These are phyloP conservation scores for Epinephelus malabaricus DNA, from an alignment of 2,797 vertebrate genomes.

Conservation along the genomic window DNA sequence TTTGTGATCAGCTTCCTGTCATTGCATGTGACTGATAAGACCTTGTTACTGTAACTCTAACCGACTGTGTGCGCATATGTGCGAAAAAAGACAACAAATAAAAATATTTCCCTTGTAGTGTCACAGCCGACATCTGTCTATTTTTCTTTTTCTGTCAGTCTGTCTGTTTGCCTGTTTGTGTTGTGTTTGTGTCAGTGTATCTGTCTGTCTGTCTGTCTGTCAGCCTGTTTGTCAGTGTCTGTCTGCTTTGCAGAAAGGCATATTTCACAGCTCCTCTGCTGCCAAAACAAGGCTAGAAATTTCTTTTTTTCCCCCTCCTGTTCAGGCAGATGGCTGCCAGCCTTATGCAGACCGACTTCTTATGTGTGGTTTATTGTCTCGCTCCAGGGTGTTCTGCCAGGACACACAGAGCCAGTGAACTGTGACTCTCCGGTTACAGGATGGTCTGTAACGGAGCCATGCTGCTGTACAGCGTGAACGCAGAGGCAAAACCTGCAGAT, in stretches of 20 bases:
- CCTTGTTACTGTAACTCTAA: constrained; percentile 34
- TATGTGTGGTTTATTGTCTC: constrained; percentile 22
- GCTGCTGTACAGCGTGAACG: background rate
- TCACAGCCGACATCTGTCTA: constrained; percentile 57
- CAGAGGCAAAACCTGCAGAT: background rate
- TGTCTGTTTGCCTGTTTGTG: too few relatives aligned
- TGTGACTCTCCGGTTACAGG: constrained; percentile 28
- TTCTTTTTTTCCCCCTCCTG: background rate
- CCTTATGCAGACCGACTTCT: constrained; percentile 24
- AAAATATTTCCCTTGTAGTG: constrained; percentile 56
- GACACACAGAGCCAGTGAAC: constrained; percentile 15
- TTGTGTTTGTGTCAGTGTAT: constrained; percentile 10
- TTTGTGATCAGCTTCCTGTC: constrained; percentile 57
- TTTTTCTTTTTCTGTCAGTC: constrained; percentile 32
- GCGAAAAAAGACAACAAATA: constrained; percentile 45
- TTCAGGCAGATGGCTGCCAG: constrained; percentile 44
- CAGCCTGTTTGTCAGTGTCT: constrained; percentile 34
- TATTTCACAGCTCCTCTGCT: constrained; percentile 47
- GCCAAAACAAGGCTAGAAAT: constrained; percentile 55
- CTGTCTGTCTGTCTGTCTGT: constrained; percentile 21
- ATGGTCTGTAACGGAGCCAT: background rate
- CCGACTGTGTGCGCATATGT: constrained; percentile 23
- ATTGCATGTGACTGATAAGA: constrained; percentile 46
- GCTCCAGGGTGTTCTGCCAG: constrained; percentile 30
- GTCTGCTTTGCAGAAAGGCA: constrained; percentile 36